phyloP scores from a whole-genome alignment of 2,113 vertebrate species.

The Triplophysa rosa region DNA sequence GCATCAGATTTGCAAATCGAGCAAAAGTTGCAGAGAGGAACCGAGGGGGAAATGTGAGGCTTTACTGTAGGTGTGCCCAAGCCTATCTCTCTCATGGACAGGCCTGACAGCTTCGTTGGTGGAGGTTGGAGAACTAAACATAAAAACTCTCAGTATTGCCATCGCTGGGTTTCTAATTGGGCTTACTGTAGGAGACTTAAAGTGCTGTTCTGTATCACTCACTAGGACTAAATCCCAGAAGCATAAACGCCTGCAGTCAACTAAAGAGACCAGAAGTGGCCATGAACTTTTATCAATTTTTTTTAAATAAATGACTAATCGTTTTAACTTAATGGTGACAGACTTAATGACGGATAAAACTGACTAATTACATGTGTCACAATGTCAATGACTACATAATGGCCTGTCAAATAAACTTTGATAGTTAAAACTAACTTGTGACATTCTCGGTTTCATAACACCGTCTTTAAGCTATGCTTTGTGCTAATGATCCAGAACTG shows the following conservation, averaged over 20 bases:
- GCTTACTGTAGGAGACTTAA: conserved; percentile 9
- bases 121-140: conserved; percentile 18
- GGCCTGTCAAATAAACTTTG: background rate
- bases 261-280: conserved; percentile 42
- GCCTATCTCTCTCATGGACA: background rate
- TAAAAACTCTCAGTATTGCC: conserved; percentile 21
- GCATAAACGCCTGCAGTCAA: conserved; percentile 19
- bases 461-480: background rate
- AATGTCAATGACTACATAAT: background rate
- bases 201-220: background rate
- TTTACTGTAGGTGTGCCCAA: conserved; percentile 21
- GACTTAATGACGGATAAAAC: background rate
- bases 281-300: conserved; percentile 33
- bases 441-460: background rate
- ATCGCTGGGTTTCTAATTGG: conserved; percentile 26
- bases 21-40: conserved; percentile 9
- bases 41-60: background rate
- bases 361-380: background rate
- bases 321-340: background rate
- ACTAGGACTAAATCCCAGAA: background rate
- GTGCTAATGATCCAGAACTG: conserved; percentile 9
- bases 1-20: conserved; percentile 41
- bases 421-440: background rate
- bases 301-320: background rate
- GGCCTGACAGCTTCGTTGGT: conserved; percentile 22